Evolutionary conservation across 1,140 invertebrate species (phyloP).

Genomic region (Micrasema longulum): DNA sequence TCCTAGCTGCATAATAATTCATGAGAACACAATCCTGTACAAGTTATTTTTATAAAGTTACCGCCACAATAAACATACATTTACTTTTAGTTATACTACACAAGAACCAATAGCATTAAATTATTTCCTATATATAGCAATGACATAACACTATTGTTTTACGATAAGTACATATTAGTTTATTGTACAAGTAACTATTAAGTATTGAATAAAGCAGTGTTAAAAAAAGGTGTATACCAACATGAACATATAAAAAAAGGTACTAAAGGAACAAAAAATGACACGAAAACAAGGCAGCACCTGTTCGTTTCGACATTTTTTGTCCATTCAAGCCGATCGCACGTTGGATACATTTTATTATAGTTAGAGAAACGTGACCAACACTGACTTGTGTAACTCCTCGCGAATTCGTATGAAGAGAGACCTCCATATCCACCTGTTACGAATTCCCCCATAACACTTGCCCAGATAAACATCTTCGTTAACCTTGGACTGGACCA

Average conservation of each 20-base stretch:
- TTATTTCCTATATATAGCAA: too few species aligned
- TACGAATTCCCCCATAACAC: not conserved
- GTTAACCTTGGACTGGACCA: slow-evolving; percentile 9
- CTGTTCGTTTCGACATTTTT: slow-evolving; percentile 19
- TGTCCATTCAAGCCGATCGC: not conserved
- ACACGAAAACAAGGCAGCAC: slow-evolving; percentile 26
- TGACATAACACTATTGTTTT: too few species aligned
- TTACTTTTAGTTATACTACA: too few species aligned
- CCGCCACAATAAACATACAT: too few species aligned
- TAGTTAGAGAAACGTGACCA: slow-evolving; percentile 30
- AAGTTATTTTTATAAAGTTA: too few species aligned
- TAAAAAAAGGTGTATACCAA: too few species aligned
- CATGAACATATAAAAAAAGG: not conserved
- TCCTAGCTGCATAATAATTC: too few species aligned
- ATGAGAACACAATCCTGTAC: too few species aligned
- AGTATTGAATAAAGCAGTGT: too few species aligned
- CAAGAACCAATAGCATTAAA: too few species aligned
- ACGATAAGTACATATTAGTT: too few species aligned
- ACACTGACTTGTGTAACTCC: slow-evolving; percentile 1
- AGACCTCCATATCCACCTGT: not conserved
- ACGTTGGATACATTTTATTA: slow-evolving; percentile 13
- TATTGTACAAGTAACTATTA: too few species aligned
- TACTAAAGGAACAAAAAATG: slow-evolving; percentile 10
- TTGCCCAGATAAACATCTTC: not conserved
- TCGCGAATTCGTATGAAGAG: not conserved